Evolutionary conservation across 1,140 invertebrate species (phyloP).

Genomic region (Whitmania pigra): DNA sequence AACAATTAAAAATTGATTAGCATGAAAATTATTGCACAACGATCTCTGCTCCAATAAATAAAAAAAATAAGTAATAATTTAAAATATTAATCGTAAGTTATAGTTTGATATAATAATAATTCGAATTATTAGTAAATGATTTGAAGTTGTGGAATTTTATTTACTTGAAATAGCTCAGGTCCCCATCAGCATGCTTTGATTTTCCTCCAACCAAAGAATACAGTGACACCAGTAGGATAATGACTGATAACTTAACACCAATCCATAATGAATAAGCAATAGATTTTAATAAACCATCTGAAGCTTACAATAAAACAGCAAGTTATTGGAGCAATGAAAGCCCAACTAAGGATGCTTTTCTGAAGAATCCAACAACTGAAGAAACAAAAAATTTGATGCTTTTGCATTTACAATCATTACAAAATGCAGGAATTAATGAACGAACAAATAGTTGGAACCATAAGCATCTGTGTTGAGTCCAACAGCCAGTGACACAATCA

Average conservation of each 20-base stretch:
- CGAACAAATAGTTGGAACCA: constrained; percentile 61
- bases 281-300: background rate
- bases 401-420: background rate
- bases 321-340: constrained; percentile 2
- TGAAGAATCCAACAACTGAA: constrained; percentile 9
- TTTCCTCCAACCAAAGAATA: constrained; percentile 4
- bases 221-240: background rate
- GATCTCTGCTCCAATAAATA: too few relatives aligned
- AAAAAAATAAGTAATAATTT: too few relatives aligned
- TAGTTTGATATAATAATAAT: too few relatives aligned
- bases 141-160: background rate
- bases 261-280: too few relatives aligned
- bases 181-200: constrained; percentile 34
- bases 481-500: constrained; percentile 76
- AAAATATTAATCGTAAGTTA: too few relatives aligned
- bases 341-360: constrained; percentile 16
- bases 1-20: too few relatives aligned
- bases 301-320: background rate
- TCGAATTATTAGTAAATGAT: constrained; percentile 14
- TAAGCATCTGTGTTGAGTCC: constrained; percentile 88
- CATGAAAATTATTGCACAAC: too few relatives aligned
- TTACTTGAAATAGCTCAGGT: constrained; percentile 72
- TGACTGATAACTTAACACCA: background rate
- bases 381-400: background rate
- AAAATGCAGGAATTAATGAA: constrained; percentile 3